These are phyloP conservation scores for Thalassarche chlororhynchos DNA, from an alignment of 2,113 vertebrate species.

Conservation along the genomic window DNA sequence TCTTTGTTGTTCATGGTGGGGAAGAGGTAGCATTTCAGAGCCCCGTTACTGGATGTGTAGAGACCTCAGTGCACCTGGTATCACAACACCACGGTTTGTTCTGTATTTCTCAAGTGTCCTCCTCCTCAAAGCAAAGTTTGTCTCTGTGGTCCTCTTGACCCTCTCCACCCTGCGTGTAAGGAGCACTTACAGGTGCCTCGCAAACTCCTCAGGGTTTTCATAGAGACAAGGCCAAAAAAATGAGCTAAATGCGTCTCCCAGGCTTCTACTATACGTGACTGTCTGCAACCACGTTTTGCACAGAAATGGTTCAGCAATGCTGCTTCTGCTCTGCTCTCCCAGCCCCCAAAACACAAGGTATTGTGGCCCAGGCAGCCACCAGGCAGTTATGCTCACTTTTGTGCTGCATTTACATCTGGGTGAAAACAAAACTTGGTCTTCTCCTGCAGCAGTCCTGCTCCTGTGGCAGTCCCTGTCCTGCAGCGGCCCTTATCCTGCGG, in stretches of 20 bases:
- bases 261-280: rapidly evolving
- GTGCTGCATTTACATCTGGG: neutral
- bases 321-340: neutral
- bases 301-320: neutral
- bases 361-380: neutral
- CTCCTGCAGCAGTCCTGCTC: neutral
- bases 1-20: rapidly evolving
- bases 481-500: no score
- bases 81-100: neutral
- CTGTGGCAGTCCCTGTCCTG: neutral
- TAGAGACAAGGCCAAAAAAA: neutral
- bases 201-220: neutral
- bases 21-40: neutral
- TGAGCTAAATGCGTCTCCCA: neutral
- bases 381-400: neutral
- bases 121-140: neutral
- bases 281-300: neutral
- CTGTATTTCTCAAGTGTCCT: neutral
- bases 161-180: neutral
- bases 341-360: neutral
- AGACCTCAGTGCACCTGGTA: neutral
- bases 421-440: neutral
- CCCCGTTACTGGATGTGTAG: neutral
- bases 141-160: neutral
- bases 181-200: neutral